phyloP scores from a whole-genome alignment of 2,888 invertebrate species.

The Ethmia dodecea region DNA sequence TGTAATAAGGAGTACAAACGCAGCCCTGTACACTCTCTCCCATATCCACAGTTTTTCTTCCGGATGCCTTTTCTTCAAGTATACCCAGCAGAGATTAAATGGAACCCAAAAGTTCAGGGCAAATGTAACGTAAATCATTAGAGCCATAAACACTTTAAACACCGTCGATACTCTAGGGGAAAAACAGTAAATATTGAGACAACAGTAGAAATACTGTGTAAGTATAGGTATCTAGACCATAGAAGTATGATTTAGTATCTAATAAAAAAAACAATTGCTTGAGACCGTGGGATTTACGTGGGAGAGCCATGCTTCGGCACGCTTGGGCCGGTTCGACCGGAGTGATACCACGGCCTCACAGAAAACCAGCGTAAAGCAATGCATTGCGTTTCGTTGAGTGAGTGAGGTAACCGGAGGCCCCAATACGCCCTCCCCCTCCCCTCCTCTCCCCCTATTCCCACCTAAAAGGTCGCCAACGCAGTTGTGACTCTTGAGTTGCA shows the following conservation, averaged over 20 bases:
- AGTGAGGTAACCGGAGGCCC: no score
- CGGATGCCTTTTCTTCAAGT: constrained; percentile 27
- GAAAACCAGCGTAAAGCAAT: no score
- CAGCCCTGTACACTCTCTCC: constrained; percentile 39
- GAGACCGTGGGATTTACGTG: neutral
- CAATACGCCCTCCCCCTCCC: no score
- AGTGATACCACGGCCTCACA: no score
- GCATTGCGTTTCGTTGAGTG: no score
- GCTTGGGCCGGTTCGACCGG: no score
- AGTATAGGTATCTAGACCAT: neutral
- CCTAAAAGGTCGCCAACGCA: no score
- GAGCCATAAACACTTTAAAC: constrained; percentile 35
- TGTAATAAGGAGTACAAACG: constrained; percentile 28
- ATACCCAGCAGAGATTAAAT: constrained; percentile 42
- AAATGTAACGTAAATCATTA: constrained; percentile 38
- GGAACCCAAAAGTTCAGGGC: constrained; percentile 44
- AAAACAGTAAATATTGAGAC: constrained; percentile 39
- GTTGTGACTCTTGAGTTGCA: no score
- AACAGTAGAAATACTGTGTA: neutral
- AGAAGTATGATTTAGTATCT: neutral
- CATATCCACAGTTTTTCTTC: constrained; percentile 33
- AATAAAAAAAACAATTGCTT: neutral
- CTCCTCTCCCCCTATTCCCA: no score
- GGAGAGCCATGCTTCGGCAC: no score
- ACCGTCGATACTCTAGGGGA: no score